Conservation (phyloP, 2,888 invertebrate species). For the Mycalesis mineus region DNA sequence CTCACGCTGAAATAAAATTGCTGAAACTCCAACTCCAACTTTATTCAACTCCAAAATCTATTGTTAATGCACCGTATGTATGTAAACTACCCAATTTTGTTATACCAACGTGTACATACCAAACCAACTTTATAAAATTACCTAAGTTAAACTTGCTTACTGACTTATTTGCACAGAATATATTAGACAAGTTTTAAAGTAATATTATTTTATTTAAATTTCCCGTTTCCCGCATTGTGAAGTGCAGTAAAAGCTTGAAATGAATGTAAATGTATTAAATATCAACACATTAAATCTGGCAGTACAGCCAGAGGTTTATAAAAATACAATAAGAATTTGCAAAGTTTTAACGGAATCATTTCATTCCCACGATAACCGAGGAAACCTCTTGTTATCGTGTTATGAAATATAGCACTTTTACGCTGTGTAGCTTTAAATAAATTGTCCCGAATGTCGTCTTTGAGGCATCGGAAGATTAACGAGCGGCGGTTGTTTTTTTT, state of each 20-base stretch:
- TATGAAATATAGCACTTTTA: constrained; percentile 2
- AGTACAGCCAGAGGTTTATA: not conserved
- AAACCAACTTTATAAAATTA: too few relatives aligned
- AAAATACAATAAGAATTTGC: not conserved
- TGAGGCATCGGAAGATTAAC: constrained; percentile 34
- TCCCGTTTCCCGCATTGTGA: not conserved
- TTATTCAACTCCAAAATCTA: too few relatives aligned
- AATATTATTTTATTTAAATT: too few relatives aligned
- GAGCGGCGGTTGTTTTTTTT: constrained; percentile 31
- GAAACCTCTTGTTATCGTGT: constrained; percentile 5
- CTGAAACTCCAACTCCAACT: too few relatives aligned
- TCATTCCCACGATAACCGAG: constrained; percentile 1
- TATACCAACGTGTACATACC: too few relatives aligned
- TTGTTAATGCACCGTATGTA: too few relatives aligned
- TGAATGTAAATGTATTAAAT: too few relatives aligned
- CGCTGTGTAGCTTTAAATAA: constrained; percentile 4
- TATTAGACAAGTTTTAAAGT: too few relatives aligned
- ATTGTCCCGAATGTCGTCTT: constrained; percentile 12
- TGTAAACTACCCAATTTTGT: too few relatives aligned
- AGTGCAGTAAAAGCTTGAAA: not conserved
- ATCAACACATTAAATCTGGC: not conserved
- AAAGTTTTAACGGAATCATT: not conserved
- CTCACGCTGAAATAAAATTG: too few relatives aligned
- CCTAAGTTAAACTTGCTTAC: too few relatives aligned
- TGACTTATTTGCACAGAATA: too few relatives aligned